Evolutionary conservation across 1,140 invertebrate genomes (phyloP), one percentile per base, ranked within the genome.

Genomic region (Proctacanthus coquilletti): DNA sequence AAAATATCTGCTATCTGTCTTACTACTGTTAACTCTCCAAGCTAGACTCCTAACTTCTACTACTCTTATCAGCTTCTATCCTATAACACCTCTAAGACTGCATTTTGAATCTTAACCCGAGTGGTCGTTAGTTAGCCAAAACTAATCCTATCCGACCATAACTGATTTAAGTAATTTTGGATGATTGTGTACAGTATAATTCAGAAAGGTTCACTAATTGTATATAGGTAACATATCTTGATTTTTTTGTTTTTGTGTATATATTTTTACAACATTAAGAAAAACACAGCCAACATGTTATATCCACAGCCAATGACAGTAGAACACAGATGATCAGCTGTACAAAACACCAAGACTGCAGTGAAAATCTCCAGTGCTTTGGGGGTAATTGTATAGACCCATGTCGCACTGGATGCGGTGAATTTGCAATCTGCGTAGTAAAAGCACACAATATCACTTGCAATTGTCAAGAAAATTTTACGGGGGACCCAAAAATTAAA

Each of bases 291-390:
- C n/a, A n/a, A 48, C 44, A 53, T 50, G 43, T 56, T 19, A 47
- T 51, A 47, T 45, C 45, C 45, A 50, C 46, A 43, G 34, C 47
- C 41, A 45, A 54, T 52, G 52, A 49, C 43, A 60, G 56, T 48
- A 52, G 60, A 53, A 60, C 56, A 46, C 53, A 60, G 45, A 52
- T 61, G 44, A 52, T 45, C 52, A 60, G 51, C 50, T 74, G 71
- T 68, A 66, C 65, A 47, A 60, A 61, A 54, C 65, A 80, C 59
- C 63, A 66, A 49, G 72, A 80, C 48, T 82, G 77, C 64, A 68
- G 65, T 50, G 66, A 71, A 47, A 64, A 63, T 56, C 62, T 72
- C 52, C 69, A 70, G 52, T 81, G 77, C 64, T 62, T 74, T 50
- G 62, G 63, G 44, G 67, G 68, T 41, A 62, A 64, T 56, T 82